Evolutionary conservation across 92 coral and sea anemone genomes (phyloP).

Genomic region (Epizoanthus rinbou): DNA sequence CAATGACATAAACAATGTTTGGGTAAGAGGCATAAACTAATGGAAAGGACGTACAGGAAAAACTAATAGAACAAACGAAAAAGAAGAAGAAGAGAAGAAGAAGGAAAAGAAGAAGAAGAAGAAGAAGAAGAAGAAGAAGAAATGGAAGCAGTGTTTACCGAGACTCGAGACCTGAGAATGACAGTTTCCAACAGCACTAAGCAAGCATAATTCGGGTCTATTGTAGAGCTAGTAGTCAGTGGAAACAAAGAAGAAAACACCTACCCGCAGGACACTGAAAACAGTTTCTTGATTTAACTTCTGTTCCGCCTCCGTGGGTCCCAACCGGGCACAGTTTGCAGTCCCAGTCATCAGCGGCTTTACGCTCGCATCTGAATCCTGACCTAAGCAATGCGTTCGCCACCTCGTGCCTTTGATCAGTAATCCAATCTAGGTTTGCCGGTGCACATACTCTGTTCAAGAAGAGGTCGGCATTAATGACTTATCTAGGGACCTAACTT

Average conservation of each 20-base stretch:
- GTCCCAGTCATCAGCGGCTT: constrained; percentile 43
- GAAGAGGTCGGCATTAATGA: not conserved
- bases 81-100: not conserved
- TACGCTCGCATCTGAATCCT: constrained; percentile 33
- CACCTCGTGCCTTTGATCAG: constrained; percentile 33
- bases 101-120: no score
- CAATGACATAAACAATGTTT: not conserved
- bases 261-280: constrained; percentile 47
- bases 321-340: constrained; percentile 47
- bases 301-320: constrained; percentile 27
- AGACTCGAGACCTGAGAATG: no score
- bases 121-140: no score
- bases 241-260: not conserved
- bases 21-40: not conserved
- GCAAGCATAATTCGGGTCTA: no score
- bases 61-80: not conserved
- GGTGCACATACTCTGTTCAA: constrained; percentile 50
- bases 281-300: not conserved
- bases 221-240: no score
- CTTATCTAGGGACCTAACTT: no score
- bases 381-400: constrained; percentile 43
- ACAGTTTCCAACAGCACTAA: no score
- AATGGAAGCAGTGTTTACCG: no score
- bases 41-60: no score
- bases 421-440: constrained; percentile 22